Evolutionary conservation across 1,140 invertebrate genomes (phyloP).

Genomic region (Aphaenogaster rudis): DNA sequence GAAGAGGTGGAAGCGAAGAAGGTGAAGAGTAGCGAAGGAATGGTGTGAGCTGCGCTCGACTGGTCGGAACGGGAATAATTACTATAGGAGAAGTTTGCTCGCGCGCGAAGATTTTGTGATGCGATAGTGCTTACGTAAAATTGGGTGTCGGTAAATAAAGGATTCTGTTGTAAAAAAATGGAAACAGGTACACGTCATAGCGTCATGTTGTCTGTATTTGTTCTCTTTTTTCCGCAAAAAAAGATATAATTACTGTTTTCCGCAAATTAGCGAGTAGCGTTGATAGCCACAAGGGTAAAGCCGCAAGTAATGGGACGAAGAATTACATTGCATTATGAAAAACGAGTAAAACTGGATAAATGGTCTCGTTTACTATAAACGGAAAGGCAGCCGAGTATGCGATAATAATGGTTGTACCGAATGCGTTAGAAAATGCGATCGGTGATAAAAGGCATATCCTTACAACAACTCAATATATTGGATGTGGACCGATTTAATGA

Average conservation of each 20-base stretch:
- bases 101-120: constrained; percentile 76
- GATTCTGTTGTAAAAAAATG: not conserved
- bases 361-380: constrained; percentile 3
- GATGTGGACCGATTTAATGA: constrained; percentile 79
- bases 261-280: constrained; percentile 54
- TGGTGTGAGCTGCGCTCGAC: constrained; percentile 55
- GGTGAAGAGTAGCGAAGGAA: constrained; percentile 54
- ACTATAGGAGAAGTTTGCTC: constrained; percentile 74
- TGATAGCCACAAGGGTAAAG: constrained; percentile 31
- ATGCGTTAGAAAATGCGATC: constrained; percentile 67
- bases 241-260: constrained; percentile 46
- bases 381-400: not conserved
- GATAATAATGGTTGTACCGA: constrained; percentile 40
- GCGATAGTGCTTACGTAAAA: constrained; percentile 67
- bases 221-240: not conserved
- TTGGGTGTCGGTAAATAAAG: constrained; percentile 11
- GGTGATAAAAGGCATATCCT: constrained; percentile 77
- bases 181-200: not conserved
- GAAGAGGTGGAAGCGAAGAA: constrained; percentile 25
- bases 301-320: constrained; percentile 15
- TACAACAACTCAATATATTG: constrained; percentile 81
- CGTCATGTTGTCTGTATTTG: not conserved
- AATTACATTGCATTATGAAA: constrained; percentile 46
- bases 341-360: constrained; percentile 49
- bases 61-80: constrained; percentile 80